Evolutionary conservation across 2,888 invertebrate species (phyloP).

Genomic region (Tenthredo distinguenda): DNA sequence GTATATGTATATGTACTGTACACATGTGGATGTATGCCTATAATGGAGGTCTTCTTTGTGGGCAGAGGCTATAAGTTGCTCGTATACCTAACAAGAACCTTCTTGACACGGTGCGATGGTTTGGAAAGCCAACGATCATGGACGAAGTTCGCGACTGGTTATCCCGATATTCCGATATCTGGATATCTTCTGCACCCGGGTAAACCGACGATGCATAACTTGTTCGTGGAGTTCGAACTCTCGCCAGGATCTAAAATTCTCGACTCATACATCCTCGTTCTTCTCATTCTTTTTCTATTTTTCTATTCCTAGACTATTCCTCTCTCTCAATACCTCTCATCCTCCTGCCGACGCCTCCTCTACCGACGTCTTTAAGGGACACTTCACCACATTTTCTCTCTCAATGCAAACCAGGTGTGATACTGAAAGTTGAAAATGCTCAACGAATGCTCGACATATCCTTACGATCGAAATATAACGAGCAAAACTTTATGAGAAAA

Average conservation of each 20-base stretch:
- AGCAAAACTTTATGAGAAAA: neutral
- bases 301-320: neutral
- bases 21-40: neutral
- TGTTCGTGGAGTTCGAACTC: constrained; percentile 3
- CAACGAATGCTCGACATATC: neutral
- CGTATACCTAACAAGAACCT: constrained; percentile 40
- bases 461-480: neutral
- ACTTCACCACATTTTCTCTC: neutral
- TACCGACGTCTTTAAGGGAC: constrained; percentile 30
- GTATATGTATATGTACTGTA: neutral
- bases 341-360: neutral
- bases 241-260: neutral
- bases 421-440: constrained; percentile 5
- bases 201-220: constrained; percentile 29
- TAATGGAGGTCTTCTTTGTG: constrained; percentile 13
- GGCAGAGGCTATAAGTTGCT: neutral
- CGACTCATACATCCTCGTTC: constrained; percentile 6
- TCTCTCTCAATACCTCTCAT: neutral
- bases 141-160: constrained; percentile 46
- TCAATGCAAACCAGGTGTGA: constrained; percentile 37
- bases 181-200: constrained; percentile 28
- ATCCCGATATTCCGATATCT: constrained; percentile 46
- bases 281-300: neutral
- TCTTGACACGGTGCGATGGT: constrained; percentile 46
- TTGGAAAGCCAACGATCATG: constrained; percentile 48